phyloP scores from a whole-genome alignment of 1,140 invertebrate genomes.

The Zaprionus ghesquierei region DNA sequence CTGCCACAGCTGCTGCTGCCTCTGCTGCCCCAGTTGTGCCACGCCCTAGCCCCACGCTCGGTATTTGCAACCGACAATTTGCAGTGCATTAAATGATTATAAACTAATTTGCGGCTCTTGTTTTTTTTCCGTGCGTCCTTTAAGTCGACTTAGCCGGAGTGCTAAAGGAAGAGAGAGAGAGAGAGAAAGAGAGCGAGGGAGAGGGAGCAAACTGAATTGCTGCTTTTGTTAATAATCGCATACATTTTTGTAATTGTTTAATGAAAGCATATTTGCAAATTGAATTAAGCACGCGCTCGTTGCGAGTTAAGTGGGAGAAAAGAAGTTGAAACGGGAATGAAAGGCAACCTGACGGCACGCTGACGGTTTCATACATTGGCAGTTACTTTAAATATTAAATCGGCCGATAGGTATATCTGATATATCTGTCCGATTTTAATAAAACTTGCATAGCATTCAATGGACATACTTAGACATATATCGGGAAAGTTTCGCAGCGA shows the following conservation, averaged over 20 bases:
- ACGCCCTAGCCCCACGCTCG: neutral
- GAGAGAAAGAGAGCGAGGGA: neutral
- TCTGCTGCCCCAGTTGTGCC: conserved; percentile 8
- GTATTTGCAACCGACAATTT: conserved; percentile 45
- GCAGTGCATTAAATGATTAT: conserved; percentile 75
- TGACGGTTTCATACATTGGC: no score
- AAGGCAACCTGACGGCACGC: no score
- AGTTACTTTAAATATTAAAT: no score
- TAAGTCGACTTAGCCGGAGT: neutral
- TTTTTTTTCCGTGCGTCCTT: neutral
- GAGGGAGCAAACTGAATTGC: neutral
- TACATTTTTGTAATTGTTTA: neutral
- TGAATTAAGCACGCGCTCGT: neutral
- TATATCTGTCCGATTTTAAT: no score
- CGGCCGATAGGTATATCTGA: no score
- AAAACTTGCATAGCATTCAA: no score
- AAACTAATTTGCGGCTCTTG: conserved; percentile 68
- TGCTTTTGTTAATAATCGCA: neutral
- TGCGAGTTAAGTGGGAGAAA: no score
- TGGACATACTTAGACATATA: no score
- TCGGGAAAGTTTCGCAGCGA: no score
- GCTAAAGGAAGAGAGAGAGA: neutral
- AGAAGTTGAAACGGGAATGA: no score
- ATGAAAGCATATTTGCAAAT: neutral
- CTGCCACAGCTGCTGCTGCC: neutral